These are phyloP conservation scores for Heterotilapia buettikoferi DNA, from an alignment of 2,113 vertebrate species.

Conservation along the genomic window DNA sequence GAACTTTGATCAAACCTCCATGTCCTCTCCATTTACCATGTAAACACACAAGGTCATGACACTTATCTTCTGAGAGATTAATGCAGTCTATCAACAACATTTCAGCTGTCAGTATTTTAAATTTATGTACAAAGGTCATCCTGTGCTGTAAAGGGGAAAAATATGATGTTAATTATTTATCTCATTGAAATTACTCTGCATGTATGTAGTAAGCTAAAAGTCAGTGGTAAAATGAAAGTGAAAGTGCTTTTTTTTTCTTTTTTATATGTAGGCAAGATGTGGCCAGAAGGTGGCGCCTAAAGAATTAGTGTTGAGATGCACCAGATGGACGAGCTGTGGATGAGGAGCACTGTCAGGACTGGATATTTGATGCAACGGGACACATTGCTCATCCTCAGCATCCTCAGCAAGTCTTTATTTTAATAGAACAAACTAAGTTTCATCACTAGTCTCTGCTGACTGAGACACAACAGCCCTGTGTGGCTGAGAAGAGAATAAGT, in stretches of 20 bases:
- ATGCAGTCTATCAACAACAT: not conserved
- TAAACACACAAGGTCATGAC: not conserved
- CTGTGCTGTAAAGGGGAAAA: not conserved
- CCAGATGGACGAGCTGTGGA: not conserved
- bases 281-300: slow-evolving; percentile 64
- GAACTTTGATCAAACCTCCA: not conserved
- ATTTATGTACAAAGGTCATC: not conserved
- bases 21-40: not conserved
- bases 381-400: not conserved
- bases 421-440: not conserved
- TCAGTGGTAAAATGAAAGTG: not conserved
- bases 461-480: not conserved
- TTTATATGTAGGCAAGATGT: not conserved
- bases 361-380: not conserved
- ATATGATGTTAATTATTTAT: not conserved
- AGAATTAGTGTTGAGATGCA: slow-evolving; percentile 2
- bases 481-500: slow-evolving; percentile 16
- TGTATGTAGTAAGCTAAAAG: not conserved
- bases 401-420: not conserved
- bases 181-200: not conserved
- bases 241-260: not conserved
- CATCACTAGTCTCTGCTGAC: not conserved
- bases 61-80: not conserved
- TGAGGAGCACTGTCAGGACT: not conserved
- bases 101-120: not conserved